phyloP scores from a whole-genome alignment of 2,797 vertebrate genomes.

The Aphelocoma californica region DNA sequence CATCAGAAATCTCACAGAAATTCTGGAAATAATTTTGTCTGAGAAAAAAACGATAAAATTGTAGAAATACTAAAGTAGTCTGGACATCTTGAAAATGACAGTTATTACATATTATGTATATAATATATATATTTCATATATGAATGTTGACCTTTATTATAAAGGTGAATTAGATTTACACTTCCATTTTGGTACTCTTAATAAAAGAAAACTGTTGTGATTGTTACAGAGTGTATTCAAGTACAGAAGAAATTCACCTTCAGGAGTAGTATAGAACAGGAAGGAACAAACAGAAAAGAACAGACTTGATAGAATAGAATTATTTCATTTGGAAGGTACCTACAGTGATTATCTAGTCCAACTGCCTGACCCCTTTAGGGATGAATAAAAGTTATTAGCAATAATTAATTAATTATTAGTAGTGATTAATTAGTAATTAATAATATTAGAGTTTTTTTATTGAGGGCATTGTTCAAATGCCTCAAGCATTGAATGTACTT shows the following conservation, averaged over 20 bases:
- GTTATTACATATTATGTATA: not conserved
- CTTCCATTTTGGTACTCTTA: not conserved
- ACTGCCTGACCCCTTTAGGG: not conserved
- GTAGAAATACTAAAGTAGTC: not conserved
- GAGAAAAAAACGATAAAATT: rapidly evolving
- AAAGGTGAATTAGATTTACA: not conserved
- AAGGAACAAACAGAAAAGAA: not conserved
- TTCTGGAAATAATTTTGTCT: not conserved
- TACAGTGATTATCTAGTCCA: not conserved
- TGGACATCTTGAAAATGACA: not conserved
- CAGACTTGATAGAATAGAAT: not conserved
- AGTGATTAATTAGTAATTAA: not conserved
- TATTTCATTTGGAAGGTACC: not conserved
- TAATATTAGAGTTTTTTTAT: not conserved
- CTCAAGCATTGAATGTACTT: not conserved
- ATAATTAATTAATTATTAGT: not conserved
- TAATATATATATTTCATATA: not conserved
- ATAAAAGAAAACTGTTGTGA: not conserved
- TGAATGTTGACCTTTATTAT: not conserved
- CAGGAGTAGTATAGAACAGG: not conserved
- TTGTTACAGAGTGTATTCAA: not conserved
- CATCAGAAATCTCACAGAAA: not conserved
- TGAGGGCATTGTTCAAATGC: not conserved
- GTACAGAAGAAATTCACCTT: not conserved
- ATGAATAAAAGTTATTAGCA: not conserved